Evolutionary conservation across 1,140 invertebrate species (phyloP).

Genomic region (Sipha flava): DNA sequence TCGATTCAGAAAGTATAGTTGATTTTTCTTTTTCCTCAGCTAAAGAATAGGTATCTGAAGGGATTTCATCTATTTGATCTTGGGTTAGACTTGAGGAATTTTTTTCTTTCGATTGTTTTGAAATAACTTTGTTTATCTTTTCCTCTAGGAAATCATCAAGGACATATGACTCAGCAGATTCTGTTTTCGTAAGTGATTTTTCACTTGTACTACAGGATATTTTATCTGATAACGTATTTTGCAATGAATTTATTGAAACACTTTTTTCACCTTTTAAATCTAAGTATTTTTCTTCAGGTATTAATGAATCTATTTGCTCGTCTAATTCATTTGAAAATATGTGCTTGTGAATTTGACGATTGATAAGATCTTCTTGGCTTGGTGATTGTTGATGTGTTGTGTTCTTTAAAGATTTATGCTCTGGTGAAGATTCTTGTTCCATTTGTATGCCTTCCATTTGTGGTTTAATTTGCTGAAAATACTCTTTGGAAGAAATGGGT

Average conservation of each 20-base stretch:
- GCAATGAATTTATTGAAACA: not conserved
- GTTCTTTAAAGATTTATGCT: slow-evolving; percentile 43
- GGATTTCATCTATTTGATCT: slow-evolving; percentile 49
- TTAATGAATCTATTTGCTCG: slow-evolving; percentile 43
- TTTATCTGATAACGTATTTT: not conserved
- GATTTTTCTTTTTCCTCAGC: slow-evolving; percentile 43
- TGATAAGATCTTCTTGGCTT: slow-evolving; percentile 40
- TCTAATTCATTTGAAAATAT: slow-evolving; percentile 44
- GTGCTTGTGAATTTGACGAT: slow-evolving; percentile 43
- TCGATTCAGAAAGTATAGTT: slow-evolving; percentile 41
- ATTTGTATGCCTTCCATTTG: slow-evolving; percentile 39
- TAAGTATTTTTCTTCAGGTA: slow-evolving; percentile 38
- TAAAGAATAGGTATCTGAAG: slow-evolving; percentile 48
- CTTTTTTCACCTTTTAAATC: slow-evolving; percentile 18
- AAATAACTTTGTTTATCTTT: slow-evolving; percentile 38
- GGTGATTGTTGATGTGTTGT: slow-evolving; percentile 36
- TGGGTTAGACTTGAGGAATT: slow-evolving; percentile 37
- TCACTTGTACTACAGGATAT: not conserved
- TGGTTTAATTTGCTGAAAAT: slow-evolving; percentile 17
- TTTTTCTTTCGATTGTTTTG: slow-evolving; percentile 42
- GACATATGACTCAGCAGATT: slow-evolving; percentile 26
- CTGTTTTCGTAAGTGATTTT: slow-evolving; percentile 29
- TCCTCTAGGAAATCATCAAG: slow-evolving; percentile 34
- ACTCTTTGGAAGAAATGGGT: not conserved
- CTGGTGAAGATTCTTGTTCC: slow-evolving; percentile 48